Evolutionary conservation across 2,113 vertebrate species (phyloP), one percentile per base, ranked within the genome.

Genomic region (Channa maculata): DNA sequence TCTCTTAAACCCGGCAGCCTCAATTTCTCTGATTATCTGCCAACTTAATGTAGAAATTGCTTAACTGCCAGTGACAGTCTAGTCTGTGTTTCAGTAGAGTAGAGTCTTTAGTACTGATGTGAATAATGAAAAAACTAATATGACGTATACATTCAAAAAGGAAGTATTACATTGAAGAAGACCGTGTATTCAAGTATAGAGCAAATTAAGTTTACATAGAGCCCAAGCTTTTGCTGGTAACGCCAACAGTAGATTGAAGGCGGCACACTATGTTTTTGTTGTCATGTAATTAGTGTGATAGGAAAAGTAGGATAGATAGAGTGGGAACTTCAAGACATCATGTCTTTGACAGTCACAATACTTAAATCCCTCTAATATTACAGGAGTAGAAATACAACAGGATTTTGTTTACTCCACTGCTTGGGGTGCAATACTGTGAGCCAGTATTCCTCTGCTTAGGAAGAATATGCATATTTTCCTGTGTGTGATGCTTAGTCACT

Each of bases 1-100:
- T 57, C 58, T 75, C 50, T 62, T 52, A 15, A 70, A 57, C 51
- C 41, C 65, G 62, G 65, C 46, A 73, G 38, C 75, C 59, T 46
- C 33, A 65, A 48, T 38, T 48, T 46, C 59, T 83, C 74, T 63
- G 74, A 79, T 62, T 70, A 68, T 68, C 70, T 61, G 33, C 45
- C 55, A 45, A 54, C 62, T 37, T 44, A 73, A 79, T 67, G 73
- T 15, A 60, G 63, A 59, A 53, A 68, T 77, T 51, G 37, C 43
- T 62, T 61, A 38, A 59, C 55, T 71, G 67, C 37, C 53, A 59
- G 59, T 41, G 60, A 66, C 76, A 65, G 64, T 64, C 45, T 33
- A 12, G 58, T 34, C 24, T 69, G 60, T 3, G 62, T 74, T 66
- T 72, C 14, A 50, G 79, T 76, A 79, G 24, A 24, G 1, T 3